Conservation (phyloP, 1,140 invertebrate species). For the Pseudoatta argentina region DNA sequence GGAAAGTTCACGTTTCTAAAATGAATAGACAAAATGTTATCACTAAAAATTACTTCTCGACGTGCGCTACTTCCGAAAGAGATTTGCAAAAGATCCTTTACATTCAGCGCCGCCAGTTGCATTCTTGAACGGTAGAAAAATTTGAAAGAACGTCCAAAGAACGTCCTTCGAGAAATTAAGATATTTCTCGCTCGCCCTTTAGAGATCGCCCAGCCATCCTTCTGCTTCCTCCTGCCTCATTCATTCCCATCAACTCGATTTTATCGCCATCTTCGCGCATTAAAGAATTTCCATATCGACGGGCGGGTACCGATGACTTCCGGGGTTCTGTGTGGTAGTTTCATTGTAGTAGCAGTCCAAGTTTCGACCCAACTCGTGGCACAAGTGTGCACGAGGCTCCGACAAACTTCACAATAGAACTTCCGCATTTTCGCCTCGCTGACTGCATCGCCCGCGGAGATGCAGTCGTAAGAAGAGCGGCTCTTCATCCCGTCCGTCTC, state of each 20-base stretch:
- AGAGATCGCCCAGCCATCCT: background rate
- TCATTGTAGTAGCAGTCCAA: slow-evolving; percentile 49
- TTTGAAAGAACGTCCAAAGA: background rate
- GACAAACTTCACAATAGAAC: slow-evolving; percentile 67
- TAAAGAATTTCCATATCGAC: slow-evolving; percentile 55
- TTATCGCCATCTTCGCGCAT: slow-evolving; percentile 24
- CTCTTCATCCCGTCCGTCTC: background rate
- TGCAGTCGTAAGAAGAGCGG: background rate
- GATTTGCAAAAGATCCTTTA: background rate
- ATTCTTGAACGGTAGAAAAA: background rate
- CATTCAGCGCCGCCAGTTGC: background rate
- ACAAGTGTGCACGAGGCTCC: slow-evolving; percentile 50
- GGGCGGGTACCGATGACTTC: slow-evolving; percentile 64
- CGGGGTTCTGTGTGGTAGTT: slow-evolving; percentile 55
- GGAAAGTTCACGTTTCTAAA: slow-evolving; percentile 26
- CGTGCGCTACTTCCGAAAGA: background rate
- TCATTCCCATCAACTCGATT: background rate
- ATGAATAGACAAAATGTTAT: background rate
- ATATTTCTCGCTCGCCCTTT: background rate
- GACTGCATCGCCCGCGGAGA: slow-evolving; percentile 30
- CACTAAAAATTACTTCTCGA: background rate
- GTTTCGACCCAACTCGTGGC: slow-evolving; percentile 33
- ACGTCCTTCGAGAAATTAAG: slow-evolving; percentile 29
- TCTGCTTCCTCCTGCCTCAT: background rate
- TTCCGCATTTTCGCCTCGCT: slow-evolving; percentile 59